phyloP scores from a whole-genome alignment of 2,888 invertebrate species.

The Temnothorax unifasciatus region DNA sequence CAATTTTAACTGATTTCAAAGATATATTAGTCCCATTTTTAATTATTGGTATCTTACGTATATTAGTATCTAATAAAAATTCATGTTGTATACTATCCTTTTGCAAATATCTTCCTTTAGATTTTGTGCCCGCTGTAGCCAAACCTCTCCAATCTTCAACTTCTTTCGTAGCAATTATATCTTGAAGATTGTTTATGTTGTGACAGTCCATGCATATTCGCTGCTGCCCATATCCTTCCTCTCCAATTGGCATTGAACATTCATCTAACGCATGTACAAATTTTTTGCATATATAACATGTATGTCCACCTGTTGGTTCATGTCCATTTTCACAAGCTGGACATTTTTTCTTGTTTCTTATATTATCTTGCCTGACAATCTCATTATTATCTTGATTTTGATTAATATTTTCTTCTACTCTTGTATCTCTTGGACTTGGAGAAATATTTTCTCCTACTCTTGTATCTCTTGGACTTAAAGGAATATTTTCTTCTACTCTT shows the following conservation, averaged over 20 bases:
- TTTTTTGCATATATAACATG: not conserved
- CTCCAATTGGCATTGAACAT: not conserved
- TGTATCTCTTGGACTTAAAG: too few relatives aligned
- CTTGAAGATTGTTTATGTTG: not conserved
- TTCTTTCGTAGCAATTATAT: slow-evolving; percentile 1
- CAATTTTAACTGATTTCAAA: not conserved
- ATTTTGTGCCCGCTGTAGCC: not conserved
- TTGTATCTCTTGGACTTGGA: too few relatives aligned
- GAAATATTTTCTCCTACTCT: not conserved
- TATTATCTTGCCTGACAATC: not conserved
- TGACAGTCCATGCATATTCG: not conserved
- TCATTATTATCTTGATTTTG: not conserved
- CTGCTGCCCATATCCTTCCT: not conserved
- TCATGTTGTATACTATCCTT: not conserved
- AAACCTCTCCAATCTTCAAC: slow-evolving; percentile 8
- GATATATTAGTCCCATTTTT: not conserved
- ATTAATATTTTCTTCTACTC: too few relatives aligned
- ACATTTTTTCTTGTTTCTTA: not conserved
- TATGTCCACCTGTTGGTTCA: not conserved
- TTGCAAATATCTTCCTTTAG: slow-evolving; percentile 14
- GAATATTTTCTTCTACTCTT: not conserved
- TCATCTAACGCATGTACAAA: not conserved
- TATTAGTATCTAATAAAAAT: slow-evolving; percentile 20
- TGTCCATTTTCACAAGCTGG: slow-evolving; percentile 13
- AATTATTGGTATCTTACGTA: slow-evolving; percentile 5